phyloP scores from a whole-genome alignment of 2,113 vertebrate species.

The Steatornis caripensis region DNA sequence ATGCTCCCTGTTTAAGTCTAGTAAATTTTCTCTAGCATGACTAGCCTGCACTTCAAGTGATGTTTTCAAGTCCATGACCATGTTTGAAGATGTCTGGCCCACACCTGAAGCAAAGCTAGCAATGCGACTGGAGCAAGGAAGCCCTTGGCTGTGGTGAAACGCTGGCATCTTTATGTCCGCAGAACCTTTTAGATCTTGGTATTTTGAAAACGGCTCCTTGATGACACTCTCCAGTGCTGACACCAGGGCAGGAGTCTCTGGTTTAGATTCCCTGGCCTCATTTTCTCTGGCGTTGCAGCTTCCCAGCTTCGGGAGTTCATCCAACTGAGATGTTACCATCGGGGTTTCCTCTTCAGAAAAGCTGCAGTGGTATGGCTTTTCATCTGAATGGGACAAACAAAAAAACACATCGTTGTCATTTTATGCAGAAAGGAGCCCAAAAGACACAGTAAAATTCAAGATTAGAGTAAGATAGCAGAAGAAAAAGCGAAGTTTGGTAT shows the following conservation, averaged over 20 bases:
- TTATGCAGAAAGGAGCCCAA: not conserved
- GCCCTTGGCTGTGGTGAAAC: conserved; percentile 68
- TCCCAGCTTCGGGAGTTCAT: conserved; percentile 57
- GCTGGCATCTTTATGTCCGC: conserved; percentile 74
- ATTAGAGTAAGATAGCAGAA: not conserved
- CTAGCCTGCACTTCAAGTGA: conserved; percentile 17
- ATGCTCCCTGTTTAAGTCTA: conserved; percentile 39
- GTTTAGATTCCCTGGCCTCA: conserved; percentile 7
- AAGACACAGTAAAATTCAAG: not conserved
- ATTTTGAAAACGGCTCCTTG: conserved; percentile 60
- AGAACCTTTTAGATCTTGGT: conserved; percentile 63
- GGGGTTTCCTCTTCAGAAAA: conserved; percentile 69
- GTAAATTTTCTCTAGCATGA: conserved; percentile 5
- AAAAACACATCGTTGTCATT: conserved; percentile 4
- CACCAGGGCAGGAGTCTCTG: not conserved
- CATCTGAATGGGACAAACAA: conserved; percentile 74
- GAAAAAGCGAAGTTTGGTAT: not conserved
- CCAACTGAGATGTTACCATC: conserved; percentile 65
- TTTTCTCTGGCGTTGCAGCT: not conserved
- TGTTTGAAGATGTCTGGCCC: not conserved
- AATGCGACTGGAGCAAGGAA: conserved; percentile 19
- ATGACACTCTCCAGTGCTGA: conserved; percentile 34
- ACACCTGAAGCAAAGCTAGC: not conserved
- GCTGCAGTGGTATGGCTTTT: conserved; percentile 77
- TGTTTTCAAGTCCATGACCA: not conserved